These are phyloP conservation scores for Anarrhichthys ocellatus DNA, from an alignment of 2,113 vertebrate genomes.

Conservation along the genomic window DNA sequence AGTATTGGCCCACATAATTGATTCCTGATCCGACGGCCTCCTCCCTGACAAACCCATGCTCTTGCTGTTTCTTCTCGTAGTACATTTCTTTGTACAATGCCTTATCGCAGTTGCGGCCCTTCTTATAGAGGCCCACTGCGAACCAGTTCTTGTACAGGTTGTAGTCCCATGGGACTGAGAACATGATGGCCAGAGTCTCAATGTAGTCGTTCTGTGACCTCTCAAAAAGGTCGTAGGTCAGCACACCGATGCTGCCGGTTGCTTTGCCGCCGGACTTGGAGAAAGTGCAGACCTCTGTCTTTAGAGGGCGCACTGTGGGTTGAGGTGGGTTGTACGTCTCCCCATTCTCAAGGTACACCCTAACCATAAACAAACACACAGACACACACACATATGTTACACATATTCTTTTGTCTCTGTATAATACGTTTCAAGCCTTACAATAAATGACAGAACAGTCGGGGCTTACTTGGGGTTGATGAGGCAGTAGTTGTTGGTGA, in stretches of 20 bases:
- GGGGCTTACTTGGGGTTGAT: constrained; percentile 76
- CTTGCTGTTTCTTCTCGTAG: constrained; percentile 71
- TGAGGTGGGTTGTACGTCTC: constrained; percentile 79
- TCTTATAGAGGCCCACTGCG: constrained; percentile 76
- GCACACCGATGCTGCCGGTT: constrained; percentile 76
- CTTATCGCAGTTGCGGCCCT: constrained; percentile 67
- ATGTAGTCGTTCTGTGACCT: constrained; percentile 58
- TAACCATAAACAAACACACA: constrained; percentile 30
- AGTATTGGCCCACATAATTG: constrained; percentile 62
- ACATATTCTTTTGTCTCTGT: accelerated
- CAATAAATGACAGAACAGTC: accelerated
- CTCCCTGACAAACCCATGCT: constrained; percentile 73
- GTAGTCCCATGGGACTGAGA: constrained; percentile 82
- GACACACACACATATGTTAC: constrained; percentile 8
- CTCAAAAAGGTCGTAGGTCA: constrained; percentile 82
- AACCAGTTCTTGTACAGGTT: constrained; percentile 83
- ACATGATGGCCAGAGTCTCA: constrained; percentile 80
- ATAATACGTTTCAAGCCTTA: neutral
- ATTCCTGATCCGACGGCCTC: constrained; percentile 77
- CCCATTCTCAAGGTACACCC: constrained; percentile 77
- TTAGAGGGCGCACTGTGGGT: constrained; percentile 76
- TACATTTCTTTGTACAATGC: constrained; percentile 81
- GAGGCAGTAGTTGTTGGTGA: constrained; percentile 77
- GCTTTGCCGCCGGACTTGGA: constrained; percentile 62
- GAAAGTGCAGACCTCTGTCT: constrained; percentile 79